Evolutionary conservation across 2,888 invertebrate species (phyloP), one percentile per base, ranked within the genome.

Genomic region (Liopterus haemorrhoidalis): DNA sequence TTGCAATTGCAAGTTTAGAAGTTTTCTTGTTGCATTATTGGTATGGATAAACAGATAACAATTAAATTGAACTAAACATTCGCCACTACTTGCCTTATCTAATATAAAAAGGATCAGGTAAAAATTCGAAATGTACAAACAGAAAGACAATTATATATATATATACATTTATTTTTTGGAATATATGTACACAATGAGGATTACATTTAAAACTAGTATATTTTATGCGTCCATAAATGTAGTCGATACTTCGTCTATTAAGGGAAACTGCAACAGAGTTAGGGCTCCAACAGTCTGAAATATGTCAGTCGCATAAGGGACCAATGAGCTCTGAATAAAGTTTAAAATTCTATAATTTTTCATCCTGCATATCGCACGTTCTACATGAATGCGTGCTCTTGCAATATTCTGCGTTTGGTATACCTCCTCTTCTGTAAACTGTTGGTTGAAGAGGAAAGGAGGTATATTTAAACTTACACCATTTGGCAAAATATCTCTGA

Each of bases 401-500:
- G 57, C 55, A 31, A 57, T 58, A 12, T 6, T 39, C 41, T 43
- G 20, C n/a, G 57, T 59, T 35, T 46, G 28, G 11, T 40, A 16
- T n/a, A 55, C 51, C 49, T 59, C 53, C 12, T 25, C 31, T 1
- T 22, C 37, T 6, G 55, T 56, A 30, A 53, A 55, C 35, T 55
- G 51, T 4, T 50, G 31, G 9, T 50, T 49, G 6, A 1, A 27
- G 33, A 54, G 41, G 40, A 54, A 56, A 28, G 59, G 56, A 8
- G 58, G 56, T 11, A 59, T 51, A 51, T 59, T 59, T 36, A 59
- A 36, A 24, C n/a, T 4, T 8, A 55, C 56, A 20, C 55, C 57
- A n/a, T 6, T 20, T 8, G 56, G 56, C 11, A 58, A 32, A n/a
- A 57, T 27, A 30, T 56, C 55, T 27, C 20, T 45, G 16, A 58